These are phyloP conservation scores for Benitochromis conjunctus DNA, from an alignment of 2,113 vertebrate genomes.

Conservation along the genomic window DNA sequence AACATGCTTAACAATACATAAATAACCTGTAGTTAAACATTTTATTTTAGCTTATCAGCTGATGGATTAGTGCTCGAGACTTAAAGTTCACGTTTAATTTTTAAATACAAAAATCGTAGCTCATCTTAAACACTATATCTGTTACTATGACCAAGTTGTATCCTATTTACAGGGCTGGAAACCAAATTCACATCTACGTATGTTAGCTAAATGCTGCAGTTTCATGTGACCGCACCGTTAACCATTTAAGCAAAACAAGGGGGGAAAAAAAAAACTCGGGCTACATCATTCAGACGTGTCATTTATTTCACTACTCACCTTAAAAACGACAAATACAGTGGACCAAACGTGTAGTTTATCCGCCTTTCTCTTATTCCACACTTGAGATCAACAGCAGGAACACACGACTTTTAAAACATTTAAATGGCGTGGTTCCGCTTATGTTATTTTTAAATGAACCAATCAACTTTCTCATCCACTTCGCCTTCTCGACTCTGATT, in stretches of 20 bases:
- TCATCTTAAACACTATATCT: neutral
- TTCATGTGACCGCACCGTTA: neutral
- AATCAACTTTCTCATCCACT: constrained; percentile 35
- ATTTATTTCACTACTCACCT: constrained; percentile 17
- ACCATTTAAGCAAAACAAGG: neutral
- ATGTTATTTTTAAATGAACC: constrained; percentile 68
- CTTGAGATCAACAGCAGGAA: neutral
- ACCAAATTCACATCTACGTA: neutral
- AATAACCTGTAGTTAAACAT: neutral
- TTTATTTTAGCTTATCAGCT: neutral
- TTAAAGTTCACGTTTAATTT: neutral
- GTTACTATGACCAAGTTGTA: neutral
- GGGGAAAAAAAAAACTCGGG: too few species aligned
- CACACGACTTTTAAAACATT: constrained; percentile 54
- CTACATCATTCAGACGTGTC: neutral
- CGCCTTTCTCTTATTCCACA: neutral
- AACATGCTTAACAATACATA: neutral
- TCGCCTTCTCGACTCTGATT: constrained; percentile 37
- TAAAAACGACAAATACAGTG: neutral
- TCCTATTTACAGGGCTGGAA: neutral
- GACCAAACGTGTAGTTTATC: rapidly evolving
- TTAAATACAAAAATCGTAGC: neutral
- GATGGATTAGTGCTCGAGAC: neutral
- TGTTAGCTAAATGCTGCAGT: neutral
- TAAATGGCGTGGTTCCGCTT: constrained; percentile 52